Percentiles rank a stretch among this genome's conserved stretches.
phyloP scores from a whole-genome alignment of 2,888 invertebrate species.

The Oxystoma pomonae region DNA sequence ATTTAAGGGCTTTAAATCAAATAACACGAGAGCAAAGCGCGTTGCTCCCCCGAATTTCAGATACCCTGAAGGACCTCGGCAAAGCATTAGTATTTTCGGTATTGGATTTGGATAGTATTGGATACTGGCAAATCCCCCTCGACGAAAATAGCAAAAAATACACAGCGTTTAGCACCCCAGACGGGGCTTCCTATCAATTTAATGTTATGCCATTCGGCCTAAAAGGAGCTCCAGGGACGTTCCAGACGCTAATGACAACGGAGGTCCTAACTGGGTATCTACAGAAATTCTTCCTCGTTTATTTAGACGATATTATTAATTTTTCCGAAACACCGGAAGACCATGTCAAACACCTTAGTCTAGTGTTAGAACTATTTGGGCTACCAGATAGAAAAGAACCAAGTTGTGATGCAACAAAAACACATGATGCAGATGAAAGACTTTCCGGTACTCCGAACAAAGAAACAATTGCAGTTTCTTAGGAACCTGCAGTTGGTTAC shows the following conservation, averaged over 20 bases:
- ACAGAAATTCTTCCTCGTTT: constrained; percentile 24
- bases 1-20: constrained; percentile 9
- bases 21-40: constrained; percentile 10
- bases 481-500: constrained; percentile 1
- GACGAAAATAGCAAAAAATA: no score
- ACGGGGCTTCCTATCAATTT: constrained; percentile 15
- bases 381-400: background rate
- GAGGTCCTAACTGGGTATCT: constrained; percentile 14
- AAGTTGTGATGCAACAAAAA: background rate
- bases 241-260: constrained; percentile 15
- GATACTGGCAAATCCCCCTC: constrained; percentile 23
- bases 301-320: constrained; percentile 33
- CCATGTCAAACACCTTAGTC: background rate
- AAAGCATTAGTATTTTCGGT: constrained; percentile 11
- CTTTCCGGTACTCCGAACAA: background rate
- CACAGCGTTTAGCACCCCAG: constrained; percentile 19
- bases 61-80: constrained; percentile 16
- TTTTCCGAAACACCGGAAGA: background rate
- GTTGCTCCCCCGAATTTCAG: constrained; percentile 13
- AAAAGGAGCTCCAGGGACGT: constrained; percentile 17
- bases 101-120: constrained; percentile 18
- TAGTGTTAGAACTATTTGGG: constrained; percentile 16
- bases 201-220: constrained; percentile 18
- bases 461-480: constrained; percentile 10
- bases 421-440: background rate